Conservation (phyloP, 2,113 vertebrate species). For the Protobothrops mucrosquamatus region DNA sequence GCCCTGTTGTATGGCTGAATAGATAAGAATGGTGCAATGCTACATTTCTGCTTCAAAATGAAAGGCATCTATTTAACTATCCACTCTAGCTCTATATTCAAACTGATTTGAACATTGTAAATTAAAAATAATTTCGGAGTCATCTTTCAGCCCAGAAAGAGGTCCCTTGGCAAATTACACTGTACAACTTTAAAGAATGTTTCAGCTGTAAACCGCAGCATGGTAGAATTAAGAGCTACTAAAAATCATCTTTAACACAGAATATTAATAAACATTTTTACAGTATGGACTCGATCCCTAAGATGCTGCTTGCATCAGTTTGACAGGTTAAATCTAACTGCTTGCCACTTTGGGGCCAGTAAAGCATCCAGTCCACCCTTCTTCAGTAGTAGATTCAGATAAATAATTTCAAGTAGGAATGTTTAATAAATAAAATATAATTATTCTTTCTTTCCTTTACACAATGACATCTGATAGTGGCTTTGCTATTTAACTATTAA, state of each 20-base stretch:
- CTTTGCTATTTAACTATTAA: background rate
- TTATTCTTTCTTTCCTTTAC: background rate
- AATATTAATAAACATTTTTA: background rate
- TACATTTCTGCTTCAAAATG: conserved; percentile 16
- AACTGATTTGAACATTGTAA: background rate
- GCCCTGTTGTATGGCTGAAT: background rate
- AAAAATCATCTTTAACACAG: background rate
- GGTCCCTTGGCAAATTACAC: background rate
- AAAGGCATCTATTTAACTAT: background rate
- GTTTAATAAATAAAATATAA: background rate
- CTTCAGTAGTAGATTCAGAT: background rate
- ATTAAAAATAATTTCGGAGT: background rate
- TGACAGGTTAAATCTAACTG: background rate
- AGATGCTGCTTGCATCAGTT: background rate
- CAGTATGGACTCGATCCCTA: background rate
- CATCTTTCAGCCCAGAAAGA: background rate
- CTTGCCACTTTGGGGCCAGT: background rate
- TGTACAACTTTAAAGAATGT: background rate
- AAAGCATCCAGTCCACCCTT: background rate
- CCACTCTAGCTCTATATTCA: background rate
- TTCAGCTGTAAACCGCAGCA: background rate
- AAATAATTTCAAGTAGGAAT: background rate
- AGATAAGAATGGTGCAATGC: background rate
- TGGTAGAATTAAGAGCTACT: background rate
- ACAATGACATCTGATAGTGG: background rate